phyloP scores from a whole-genome alignment of 2,113 vertebrate species.

The Hylia prasina region DNA sequence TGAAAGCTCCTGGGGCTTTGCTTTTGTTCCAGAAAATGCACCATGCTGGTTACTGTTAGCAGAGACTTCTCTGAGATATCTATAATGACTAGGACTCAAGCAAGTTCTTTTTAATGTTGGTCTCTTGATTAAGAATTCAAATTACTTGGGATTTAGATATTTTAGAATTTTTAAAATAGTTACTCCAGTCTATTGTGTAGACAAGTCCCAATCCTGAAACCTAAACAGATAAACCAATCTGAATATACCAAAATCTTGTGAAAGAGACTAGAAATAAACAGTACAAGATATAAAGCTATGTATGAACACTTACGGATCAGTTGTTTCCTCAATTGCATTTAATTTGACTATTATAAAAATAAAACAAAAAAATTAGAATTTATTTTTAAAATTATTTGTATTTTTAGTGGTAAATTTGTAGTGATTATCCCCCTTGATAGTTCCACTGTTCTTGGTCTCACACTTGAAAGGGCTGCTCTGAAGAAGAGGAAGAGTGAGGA shows the following conservation, averaged over 20 bases:
- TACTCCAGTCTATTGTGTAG: background rate
- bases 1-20: background rate
- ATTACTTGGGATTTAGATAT: background rate
- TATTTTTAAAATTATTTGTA: background rate
- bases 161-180: background rate
- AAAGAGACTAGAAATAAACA: background rate
- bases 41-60: background rate
- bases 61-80: background rate
- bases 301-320: background rate
- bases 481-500: background rate
- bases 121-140: background rate
- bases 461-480: background rate
- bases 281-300: background rate
- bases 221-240: background rate
- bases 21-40: background rate
- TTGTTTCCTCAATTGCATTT: background rate
- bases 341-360: background rate
- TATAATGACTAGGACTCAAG: background rate
- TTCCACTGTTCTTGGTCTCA: background rate
- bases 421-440: background rate
- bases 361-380: background rate
- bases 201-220: background rate
- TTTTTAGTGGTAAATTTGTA: background rate
- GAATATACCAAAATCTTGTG: background rate
- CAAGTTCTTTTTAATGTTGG: background rate